Evolutionary conservation across 1,140 invertebrate genomes (phyloP).

Genomic region (Aphelenchoides besseyi): DNA sequence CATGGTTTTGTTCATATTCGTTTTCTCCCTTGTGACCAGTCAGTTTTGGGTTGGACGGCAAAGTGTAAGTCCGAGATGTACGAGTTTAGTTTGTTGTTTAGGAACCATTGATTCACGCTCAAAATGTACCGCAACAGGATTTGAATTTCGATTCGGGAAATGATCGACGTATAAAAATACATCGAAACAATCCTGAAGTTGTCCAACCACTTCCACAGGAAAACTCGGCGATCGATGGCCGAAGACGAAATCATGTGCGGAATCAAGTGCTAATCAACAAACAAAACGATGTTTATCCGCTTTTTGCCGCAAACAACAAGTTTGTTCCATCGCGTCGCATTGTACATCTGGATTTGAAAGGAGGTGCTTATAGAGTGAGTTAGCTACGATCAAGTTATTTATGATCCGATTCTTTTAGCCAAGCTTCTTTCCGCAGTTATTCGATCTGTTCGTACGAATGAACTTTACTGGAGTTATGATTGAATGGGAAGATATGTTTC

Average conservation of each 20-base stretch:
- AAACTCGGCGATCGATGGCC: too few species aligned
- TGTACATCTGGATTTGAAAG: conserved; percentile 82
- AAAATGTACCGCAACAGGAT: not conserved
- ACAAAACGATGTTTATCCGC: conserved; percentile 39
- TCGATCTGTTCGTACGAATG: conserved; percentile 74
- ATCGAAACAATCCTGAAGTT: not conserved
- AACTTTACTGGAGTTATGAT: conserved; percentile 81
- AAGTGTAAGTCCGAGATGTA: not conserved
- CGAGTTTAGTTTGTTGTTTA: not conserved
- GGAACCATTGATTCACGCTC: not conserved
- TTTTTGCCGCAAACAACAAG: conserved; percentile 41
- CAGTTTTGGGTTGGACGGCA: not conserved
- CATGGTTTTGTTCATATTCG: conserved; percentile 1
- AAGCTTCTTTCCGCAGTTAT: conserved; percentile 71
- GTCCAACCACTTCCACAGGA: not conserved
- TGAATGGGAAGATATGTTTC: conserved; percentile 98
- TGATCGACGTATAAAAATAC: not conserved
- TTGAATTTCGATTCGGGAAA: not conserved
- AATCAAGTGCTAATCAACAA: not conserved
- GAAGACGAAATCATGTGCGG: too few species aligned
- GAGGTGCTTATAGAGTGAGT: conserved; percentile 74
- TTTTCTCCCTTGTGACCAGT: not conserved
- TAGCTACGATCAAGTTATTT: not conserved
- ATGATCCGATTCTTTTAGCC: conserved; percentile 32
- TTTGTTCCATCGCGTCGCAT: conserved; percentile 65